Percentiles rank a stretch among this genome's conserved stretches.
Conservation (phyloP, 1,140 invertebrate genomes). For the Rhyzopertha dominica region DNA sequence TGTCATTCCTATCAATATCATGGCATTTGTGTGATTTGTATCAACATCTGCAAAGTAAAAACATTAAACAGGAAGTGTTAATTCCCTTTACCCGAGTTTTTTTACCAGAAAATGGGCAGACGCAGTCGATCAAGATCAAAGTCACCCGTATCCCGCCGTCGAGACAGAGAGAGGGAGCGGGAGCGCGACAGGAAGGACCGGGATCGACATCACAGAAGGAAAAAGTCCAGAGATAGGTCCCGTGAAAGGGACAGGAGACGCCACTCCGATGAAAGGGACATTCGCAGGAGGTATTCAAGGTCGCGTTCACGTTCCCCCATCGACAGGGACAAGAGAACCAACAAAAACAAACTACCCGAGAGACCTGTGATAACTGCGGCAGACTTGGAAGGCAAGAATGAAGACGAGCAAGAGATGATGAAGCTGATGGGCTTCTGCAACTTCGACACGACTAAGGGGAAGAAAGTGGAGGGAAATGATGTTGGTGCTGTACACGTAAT, state of each 20-base stretch:
- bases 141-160: constrained; percentile 38
- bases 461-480: constrained; percentile 92
- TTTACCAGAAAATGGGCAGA: constrained; percentile 33
- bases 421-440: constrained; percentile 94
- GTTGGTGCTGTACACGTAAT: constrained; percentile 90
- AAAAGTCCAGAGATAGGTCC: constrained; percentile 53
- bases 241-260: constrained; percentile 45
- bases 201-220: constrained; percentile 51
- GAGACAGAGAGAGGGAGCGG: constrained; percentile 37
- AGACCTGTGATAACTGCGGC: constrained; percentile 61
- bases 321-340: constrained; percentile 44
- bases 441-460: constrained; percentile 93
- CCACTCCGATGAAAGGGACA: constrained; percentile 46
- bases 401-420: constrained; percentile 95
- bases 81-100: constrained; percentile 13
- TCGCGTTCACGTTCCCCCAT: constrained; percentile 47
- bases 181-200: constrained; percentile 46
- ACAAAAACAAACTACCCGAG: constrained; percentile 45
- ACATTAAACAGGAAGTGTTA: no score
- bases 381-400: constrained; percentile 73
- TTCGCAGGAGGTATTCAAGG: constrained; percentile 48
- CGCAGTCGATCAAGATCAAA: constrained; percentile 43
- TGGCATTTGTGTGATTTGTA: no score
- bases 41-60: no score
- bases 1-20: no score